These are phyloP conservation scores for Yponomeuta cagnagella DNA, from an alignment of 2,888 invertebrate species.

Conservation along the genomic window DNA sequence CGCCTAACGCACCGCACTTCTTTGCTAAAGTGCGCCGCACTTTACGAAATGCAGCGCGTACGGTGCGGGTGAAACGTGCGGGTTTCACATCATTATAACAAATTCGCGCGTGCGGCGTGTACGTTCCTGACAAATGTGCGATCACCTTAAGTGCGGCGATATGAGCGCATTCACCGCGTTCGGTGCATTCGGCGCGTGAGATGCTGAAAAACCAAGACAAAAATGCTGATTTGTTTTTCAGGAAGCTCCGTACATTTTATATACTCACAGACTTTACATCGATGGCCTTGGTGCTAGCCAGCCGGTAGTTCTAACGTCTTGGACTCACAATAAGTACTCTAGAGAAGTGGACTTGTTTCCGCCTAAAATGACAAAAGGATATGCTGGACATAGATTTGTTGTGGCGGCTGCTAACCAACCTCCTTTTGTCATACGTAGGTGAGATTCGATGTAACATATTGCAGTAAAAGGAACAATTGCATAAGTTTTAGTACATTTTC, in stretches of 20 bases:
- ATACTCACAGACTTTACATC: conserved; percentile 82
- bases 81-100: no score
- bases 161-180: no score
- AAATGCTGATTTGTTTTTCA: conserved; percentile 33
- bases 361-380: conserved; percentile 79
- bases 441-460: conserved; percentile 17
- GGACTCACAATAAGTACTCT: conserved; percentile 79
- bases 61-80: no score
- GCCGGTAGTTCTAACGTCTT: conserved; percentile 81
- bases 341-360: conserved; percentile 81
- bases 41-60: no score
- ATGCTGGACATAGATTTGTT: conserved; percentile 84
- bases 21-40: no score
- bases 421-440: conserved; percentile 83
- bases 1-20: no score
- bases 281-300: conserved; percentile 84
- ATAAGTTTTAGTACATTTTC: no score
- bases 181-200: no score
- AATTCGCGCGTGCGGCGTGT: no score
- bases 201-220: no score
- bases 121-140: no score
- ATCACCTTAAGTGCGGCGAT: no score
- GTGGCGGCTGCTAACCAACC: conserved; percentile 83
- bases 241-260: conserved; percentile 83
- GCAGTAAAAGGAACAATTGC: background rate